Evolutionary conservation across 2,113 vertebrate species (phyloP).

Genomic region (Gymnarchus niloticus): DNA sequence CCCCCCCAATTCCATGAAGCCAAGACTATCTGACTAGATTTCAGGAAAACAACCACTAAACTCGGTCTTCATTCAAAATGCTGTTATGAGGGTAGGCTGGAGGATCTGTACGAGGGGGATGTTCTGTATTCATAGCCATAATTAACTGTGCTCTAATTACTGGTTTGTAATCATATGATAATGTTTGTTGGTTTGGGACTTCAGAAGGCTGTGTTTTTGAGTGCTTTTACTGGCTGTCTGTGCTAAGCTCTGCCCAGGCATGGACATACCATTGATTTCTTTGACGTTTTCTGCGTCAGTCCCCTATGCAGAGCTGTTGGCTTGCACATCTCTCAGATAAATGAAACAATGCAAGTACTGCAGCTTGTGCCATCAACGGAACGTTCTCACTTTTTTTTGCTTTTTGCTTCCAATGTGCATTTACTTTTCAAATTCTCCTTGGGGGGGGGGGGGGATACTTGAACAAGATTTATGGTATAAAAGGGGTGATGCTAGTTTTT

Average conservation of each 20-base stretch:
- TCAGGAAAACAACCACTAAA: not conserved
- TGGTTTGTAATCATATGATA: slow-evolving; percentile 25
- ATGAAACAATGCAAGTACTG: slow-evolving; percentile 20
- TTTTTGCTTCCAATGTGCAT: slow-evolving; percentile 26
- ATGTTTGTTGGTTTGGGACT: slow-evolving; percentile 30
- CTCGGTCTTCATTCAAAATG: not conserved
- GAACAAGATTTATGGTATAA: not conserved
- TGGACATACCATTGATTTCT: not conserved
- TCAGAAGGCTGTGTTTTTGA: slow-evolving; percentile 35
- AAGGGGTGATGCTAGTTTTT: too few species aligned
- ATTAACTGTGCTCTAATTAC: slow-evolving; percentile 25
- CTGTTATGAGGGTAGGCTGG: not conserved
- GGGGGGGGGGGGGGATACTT: not conserved
- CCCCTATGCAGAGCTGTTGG: not conserved
- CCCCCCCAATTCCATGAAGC: slow-evolving; percentile 35
- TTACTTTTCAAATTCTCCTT: slow-evolving; percentile 29
- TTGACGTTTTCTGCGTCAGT: not conserved
- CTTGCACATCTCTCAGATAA: slow-evolving; percentile 1
- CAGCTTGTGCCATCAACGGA: slow-evolving; percentile 45
- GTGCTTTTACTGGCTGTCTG: slow-evolving; percentile 28
- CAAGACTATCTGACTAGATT: slow-evolving; percentile 19
- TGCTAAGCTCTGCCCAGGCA: not conserved
- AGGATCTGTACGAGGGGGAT: not conserved
- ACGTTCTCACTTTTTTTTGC: slow-evolving; percentile 36
- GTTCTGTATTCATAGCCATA: slow-evolving; percentile 35